These are phyloP conservation scores for Lutjanus erythropterus DNA, from an alignment of 2,113 vertebrate genomes.

Conservation along the genomic window DNA sequence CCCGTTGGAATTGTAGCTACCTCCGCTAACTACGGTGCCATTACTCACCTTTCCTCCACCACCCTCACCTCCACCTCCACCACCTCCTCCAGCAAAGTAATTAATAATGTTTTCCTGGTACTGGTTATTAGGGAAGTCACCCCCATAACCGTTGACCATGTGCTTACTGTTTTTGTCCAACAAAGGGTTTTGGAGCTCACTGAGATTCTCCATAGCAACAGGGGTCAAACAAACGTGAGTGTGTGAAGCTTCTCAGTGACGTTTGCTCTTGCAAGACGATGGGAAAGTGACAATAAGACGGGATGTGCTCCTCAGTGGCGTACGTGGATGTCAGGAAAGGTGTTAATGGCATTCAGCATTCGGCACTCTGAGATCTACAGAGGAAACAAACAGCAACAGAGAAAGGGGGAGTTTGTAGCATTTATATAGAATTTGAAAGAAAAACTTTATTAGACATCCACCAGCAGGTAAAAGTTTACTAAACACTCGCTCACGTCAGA, in stretches of 20 bases:
- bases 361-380: constrained; percentile 59
- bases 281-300: constrained; percentile 17
- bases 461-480: constrained; percentile 47
- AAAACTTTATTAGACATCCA: constrained; percentile 22
- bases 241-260: constrained; percentile 34
- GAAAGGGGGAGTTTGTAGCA: constrained; percentile 29
- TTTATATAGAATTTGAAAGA: constrained; percentile 6
- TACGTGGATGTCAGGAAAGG: constrained; percentile 13
- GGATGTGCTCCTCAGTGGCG: constrained; percentile 26
- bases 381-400: constrained; percentile 61
- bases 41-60: constrained; percentile 71
- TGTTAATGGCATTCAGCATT: constrained; percentile 51
- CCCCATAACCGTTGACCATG: constrained; percentile 88
- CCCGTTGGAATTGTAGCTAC: constrained; percentile 76
- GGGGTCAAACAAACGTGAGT: constrained; percentile 20
- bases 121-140: constrained; percentile 87
- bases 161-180: constrained; percentile 91
- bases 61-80: constrained; percentile 53
- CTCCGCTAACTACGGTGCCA: constrained; percentile 64
- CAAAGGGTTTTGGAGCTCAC: constrained; percentile 93
- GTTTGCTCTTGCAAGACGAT: constrained; percentile 23
- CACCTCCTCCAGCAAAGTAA: constrained; percentile 89
- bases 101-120: constrained; percentile 96
- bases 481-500: constrained; percentile 41
- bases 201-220: constrained; percentile 92